Percentiles rank a stretch among this genome's conserved stretches.
Evolutionary conservation across 1,140 invertebrate species (phyloP).

Genomic region (Diachasmimorpha longicaudata): DNA sequence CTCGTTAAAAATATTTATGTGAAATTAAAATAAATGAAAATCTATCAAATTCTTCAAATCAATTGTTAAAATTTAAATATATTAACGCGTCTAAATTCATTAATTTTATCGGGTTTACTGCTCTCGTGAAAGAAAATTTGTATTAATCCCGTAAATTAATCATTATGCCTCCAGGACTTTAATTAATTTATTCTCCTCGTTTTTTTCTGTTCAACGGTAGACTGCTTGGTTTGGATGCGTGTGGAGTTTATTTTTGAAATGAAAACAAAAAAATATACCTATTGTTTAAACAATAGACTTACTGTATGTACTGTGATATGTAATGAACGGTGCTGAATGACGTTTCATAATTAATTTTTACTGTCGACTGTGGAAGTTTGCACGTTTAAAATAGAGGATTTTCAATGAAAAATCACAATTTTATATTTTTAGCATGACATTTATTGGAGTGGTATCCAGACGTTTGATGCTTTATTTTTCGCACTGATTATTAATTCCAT

Average conservation of each 20-base stretch:
- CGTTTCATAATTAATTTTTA: slow-evolving; percentile 20
- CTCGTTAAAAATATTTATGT: too few relatives aligned
- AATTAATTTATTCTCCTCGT: neutral
- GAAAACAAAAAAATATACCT: neutral
- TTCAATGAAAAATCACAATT: neutral
- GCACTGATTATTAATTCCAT: neutral
- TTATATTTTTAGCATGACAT: neutral
- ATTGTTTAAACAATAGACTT: slow-evolving; percentile 24
- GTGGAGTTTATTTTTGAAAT: slow-evolving; percentile 4
- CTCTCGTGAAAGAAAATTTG: too few relatives aligned
- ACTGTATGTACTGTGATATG: slow-evolving; percentile 28
- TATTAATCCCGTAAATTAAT: neutral
- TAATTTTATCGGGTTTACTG: too few relatives aligned
- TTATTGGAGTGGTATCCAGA: neutral
- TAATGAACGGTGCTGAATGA: slow-evolving; percentile 25
- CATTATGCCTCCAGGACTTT: slow-evolving; percentile 3
- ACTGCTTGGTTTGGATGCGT: slow-evolving; percentile 12
- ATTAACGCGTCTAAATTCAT: too few relatives aligned
- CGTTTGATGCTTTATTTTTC: neutral
- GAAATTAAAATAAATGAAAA: too few relatives aligned
- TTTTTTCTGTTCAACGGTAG: neutral
- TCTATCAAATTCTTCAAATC: too few relatives aligned
- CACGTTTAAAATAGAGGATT: slow-evolving; percentile 8
- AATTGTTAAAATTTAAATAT: too few relatives aligned
- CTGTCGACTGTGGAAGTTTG: neutral